Base-by-base conservation (phyloP, 2,888 invertebrate genomes). In the Catocala sponsa region DNA sequence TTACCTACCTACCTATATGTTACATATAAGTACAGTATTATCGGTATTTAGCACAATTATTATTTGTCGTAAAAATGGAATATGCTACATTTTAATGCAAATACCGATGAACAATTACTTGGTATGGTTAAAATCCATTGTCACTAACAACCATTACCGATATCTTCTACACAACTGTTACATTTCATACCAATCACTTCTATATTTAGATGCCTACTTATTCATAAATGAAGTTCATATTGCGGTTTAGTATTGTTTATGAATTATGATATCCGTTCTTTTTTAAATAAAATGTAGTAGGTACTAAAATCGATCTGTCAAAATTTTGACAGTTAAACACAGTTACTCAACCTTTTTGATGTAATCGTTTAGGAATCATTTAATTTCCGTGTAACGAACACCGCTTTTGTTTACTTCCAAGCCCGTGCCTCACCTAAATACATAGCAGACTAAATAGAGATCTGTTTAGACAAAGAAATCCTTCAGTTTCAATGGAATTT, bases 401-500 rank as follows among this genome's bases (percentile, higher is more conserved):
- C 43, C 42, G 13, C n/a, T 54, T 53, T 60, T 64, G 73, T 77
- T 68, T 72, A 77, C 47, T 9, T 11, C 50, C 12, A 41, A 49
- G 57, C 47, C 55, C 54, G 44, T 71, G 57, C 55, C 59, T 66
- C 62, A 63, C 63, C 41, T 71, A 69, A 69, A 73, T 68, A 73
- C 54, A 68, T 50, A 46, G 57, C 62, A 79, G 76, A 78, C 76
- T 80, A 80, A 82, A 83, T 77, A 82, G 68, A 79, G 66, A 72
- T 63, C 49, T 83, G 82, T 83, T 82, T 80, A 82, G 77, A 87
- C 85, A 87, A 85, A 84, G 83, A 88, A 83, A 81, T 81, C 74
- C 72, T 82, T 81, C 81, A 80, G 78, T 76, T 79, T 68, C 74
- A 68, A 72, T 78, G 79, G 80, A 80, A 82, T 82, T 81, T 83